Evolutionary conservation across 2,888 invertebrate species (phyloP), one percentile per base, ranked within the genome.

Genomic region (Stomorhina lunata): DNA sequence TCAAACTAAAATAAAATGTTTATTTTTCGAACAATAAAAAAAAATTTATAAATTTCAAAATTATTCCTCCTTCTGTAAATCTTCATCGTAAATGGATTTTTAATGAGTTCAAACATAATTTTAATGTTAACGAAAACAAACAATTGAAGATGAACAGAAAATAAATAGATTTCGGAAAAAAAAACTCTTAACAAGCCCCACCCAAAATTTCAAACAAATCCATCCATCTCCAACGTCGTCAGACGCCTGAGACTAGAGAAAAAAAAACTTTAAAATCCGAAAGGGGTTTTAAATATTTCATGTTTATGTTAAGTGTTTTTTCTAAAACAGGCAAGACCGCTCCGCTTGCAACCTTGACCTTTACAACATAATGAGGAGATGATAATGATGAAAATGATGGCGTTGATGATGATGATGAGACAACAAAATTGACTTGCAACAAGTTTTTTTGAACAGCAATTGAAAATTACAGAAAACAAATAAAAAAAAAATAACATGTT

Each of bases 311-410:
- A 55, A 53, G 4, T 25, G 7, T 15, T 40, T 27, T 10, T 3
- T 17, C 29, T 34, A 43, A 72, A 6, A 10, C 1, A 12, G 12
- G 17, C 45, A 15, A 12, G 32, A 61, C 25, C 5, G 69, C 73
- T 22, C 37, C n/a, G 7, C 2, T n/a, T 25, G 25, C 63, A 81
- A 81, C 81, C 77, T 81, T 81, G 81, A 81, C 81, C 81, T 81
- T 81, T 81, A 68, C 72, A 66, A 50, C 68, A 68, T 45, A 48
- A 40, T 57, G 10, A 63, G n/a, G n/a, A 32, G 5, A 15, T 43
- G 20, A 55, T 29, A 22, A 6, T 53, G 34, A 53, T 27, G 12
- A 34, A 43, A 9, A 12, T 57, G 22, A 43, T 61, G n/a, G 15
- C 1, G 17, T 12, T 71, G 20, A 17, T 43, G 37, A 63, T 50